A percentile compares a stretch with the other conserved stretches of the same genome.
These are phyloP conservation scores for Platypus cylindrus DNA, from an alignment of 2,888 invertebrate genomes.

Conservation along the genomic window DNA sequence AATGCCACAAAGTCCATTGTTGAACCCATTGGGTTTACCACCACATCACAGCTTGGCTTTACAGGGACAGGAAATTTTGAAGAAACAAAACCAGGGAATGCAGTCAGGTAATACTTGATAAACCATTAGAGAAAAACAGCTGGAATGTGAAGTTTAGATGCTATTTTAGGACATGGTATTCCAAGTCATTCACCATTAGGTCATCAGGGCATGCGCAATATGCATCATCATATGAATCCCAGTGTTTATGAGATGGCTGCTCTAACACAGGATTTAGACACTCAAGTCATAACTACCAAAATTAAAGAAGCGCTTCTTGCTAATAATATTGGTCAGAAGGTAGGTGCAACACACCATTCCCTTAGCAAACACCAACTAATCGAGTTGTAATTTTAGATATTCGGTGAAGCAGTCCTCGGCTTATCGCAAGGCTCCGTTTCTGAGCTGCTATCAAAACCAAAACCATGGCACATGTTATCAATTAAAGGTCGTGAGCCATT, in stretches of 20 bases:
- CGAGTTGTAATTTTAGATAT: constrained; percentile 49
- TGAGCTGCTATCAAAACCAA: constrained; percentile 93
- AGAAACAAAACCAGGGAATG: constrained; percentile 39
- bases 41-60: constrained; percentile 60
- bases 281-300: constrained; percentile 89
- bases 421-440: constrained; percentile 95
- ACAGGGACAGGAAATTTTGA: constrained; percentile 45
- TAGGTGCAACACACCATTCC: constrained; percentile 25
- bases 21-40: constrained; percentile 65
- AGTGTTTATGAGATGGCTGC: constrained; percentile 97
- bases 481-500: constrained; percentile 96
- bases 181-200: constrained; percentile 48
- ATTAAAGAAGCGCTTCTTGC: constrained; percentile 94
- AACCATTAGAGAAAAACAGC: background rate
- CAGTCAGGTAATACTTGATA: constrained; percentile 4
- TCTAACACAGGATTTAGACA: constrained; percentile 90
- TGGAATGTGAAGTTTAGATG: constrained; percentile 24
- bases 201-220: constrained; percentile 52
- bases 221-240: constrained; percentile 81
- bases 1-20: constrained; percentile 29
- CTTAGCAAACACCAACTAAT: background rate
- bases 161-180: constrained; percentile 40
- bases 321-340: constrained; percentile 95
- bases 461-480: constrained; percentile 98
- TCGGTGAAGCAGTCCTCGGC: constrained; percentile 94